Evolutionary conservation across 2,113 vertebrate species (phyloP), one percentile per base, ranked within the genome.

Genomic region (Actenoides hombroni): DNA sequence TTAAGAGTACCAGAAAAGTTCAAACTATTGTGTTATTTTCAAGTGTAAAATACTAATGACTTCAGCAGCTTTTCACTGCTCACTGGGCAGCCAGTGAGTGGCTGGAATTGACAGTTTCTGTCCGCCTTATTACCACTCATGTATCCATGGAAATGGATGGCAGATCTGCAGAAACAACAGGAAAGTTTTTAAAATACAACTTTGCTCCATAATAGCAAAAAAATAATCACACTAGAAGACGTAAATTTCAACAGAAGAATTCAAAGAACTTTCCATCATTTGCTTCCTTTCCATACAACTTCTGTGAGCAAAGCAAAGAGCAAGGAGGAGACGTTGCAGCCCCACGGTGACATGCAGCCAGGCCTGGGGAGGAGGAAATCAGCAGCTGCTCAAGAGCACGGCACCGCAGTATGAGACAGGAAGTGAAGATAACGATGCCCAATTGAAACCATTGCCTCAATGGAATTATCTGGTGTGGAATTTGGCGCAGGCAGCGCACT

Each of bases 401-500:
- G 67, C 3, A 1, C 37, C 28, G 93, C 87, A 83, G 71, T 16
- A 40, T 15, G 71, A 77, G 89, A 69, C 87, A 92, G 90, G 87
- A 95, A 96, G 82, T 2, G 49, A 83, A 95, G 94, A 96, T 96
- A 97, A 94, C 2, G 5, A 37, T 94, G 78, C 63, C 93, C 87
- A 83, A 3, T 70, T 77, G 87, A 95, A 95, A 69, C 49, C 87
- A 76, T 63, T 0, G 0, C 91, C 84, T 95, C 90, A 77, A 35
- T 92, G 92, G 94, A 96, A 95, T 97, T 96, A 96, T 96, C 94
- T 94, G 94, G 95, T 95, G 95, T 96, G 93, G 96, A 97, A 94
- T 96, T 97, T 96, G 95, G 95, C 94, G 82, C 25, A 15, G 65
- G 21, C 80, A 65, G 35, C 0, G 28, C 61, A 77, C 87, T 96